phyloP scores from a whole-genome alignment of 2,888 invertebrate species.

The Eristalis pertinax region DNA sequence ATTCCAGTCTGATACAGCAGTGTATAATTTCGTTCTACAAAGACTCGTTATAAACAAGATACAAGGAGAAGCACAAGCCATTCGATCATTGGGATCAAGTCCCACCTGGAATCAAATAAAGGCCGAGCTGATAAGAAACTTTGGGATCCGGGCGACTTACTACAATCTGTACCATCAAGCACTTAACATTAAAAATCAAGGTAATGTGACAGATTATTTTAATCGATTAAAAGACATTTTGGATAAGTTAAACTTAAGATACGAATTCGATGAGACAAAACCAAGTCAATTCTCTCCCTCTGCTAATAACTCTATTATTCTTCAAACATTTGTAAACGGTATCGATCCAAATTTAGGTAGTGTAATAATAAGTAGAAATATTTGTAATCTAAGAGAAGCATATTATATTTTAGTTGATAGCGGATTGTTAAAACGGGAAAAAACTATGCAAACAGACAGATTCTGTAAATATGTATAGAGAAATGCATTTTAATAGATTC shows the following conservation, averaged over 20 bases:
- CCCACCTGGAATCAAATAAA: slow-evolving; percentile 7
- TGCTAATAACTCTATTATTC: slow-evolving; percentile 9
- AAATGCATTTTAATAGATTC: slow-evolving; percentile 2
- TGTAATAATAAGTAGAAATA: slow-evolving; percentile 11
- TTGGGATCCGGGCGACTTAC: background rate
- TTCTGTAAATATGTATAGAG: slow-evolving; percentile 13
- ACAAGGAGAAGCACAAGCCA: no score
- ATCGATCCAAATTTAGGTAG: background rate
- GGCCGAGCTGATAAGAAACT: slow-evolving; percentile 8
- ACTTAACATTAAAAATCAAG: background rate
- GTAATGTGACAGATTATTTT: background rate
- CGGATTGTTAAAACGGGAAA: no score
- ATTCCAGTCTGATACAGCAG: background rate
- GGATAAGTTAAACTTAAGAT: background rate
- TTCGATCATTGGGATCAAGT: background rate
- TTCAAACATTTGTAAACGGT: slow-evolving; percentile 8
- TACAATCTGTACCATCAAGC: background rate
- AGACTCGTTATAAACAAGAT: background rate
- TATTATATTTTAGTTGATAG: no score
- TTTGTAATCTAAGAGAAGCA: background rate
- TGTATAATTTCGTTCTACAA: background rate
- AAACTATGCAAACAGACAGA: no score
- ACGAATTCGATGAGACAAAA: background rate
- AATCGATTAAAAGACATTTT: background rate
- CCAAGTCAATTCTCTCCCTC: background rate